Evolutionary conservation across 2,888 invertebrate genomes (phyloP).

Genomic region (Aphelenchoides bicaudatus): DNA sequence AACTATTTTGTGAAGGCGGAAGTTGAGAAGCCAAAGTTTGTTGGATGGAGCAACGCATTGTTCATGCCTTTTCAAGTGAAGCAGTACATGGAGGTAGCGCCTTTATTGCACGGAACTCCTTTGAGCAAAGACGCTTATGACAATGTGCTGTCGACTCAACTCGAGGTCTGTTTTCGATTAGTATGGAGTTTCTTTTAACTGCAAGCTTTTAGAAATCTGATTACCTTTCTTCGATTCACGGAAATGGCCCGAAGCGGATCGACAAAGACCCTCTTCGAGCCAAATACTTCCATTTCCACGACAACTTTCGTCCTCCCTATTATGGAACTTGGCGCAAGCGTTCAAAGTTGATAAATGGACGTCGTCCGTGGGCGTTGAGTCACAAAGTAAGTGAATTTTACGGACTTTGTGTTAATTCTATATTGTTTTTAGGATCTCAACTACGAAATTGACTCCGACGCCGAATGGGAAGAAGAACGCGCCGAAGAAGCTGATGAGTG

Average conservation of each 20-base stretch:
- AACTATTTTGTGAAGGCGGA: conserved; percentile 45
- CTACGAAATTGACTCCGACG: conserved; percentile 52
- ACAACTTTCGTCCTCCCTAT: conserved; percentile 88
- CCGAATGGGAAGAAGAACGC: conserved; percentile 59
- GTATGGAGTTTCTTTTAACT: no score
- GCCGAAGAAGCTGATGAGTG: conserved; percentile 58
- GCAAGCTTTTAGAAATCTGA: no score
- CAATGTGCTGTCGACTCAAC: conserved; percentile 18
- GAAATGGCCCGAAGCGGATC: no score
- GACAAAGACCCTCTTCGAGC: conserved; percentile 63
- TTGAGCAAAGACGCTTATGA: conserved; percentile 22
- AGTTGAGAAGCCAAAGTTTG: no score
- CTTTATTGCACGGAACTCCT: conserved; percentile 35
- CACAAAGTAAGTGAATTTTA: conserved; percentile 40
- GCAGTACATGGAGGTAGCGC: conserved; percentile 46
- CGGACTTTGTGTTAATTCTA: conserved; percentile 1
- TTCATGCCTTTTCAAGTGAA: conserved; percentile 44
- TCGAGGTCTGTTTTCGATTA: conserved; percentile 13
- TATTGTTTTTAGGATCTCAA: conserved; percentile 30
- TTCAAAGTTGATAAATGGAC: conserved; percentile 35
- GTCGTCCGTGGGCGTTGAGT: conserved; percentile 38
- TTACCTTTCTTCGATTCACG: no score
- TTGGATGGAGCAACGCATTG: conserved; percentile 17
- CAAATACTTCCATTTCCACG: conserved; percentile 82
- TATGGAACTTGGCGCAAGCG: conserved; percentile 92